These are phyloP conservation scores for Frankliniella intonsa DNA, from an alignment of 2,888 invertebrate species.

Conservation along the genomic window DNA sequence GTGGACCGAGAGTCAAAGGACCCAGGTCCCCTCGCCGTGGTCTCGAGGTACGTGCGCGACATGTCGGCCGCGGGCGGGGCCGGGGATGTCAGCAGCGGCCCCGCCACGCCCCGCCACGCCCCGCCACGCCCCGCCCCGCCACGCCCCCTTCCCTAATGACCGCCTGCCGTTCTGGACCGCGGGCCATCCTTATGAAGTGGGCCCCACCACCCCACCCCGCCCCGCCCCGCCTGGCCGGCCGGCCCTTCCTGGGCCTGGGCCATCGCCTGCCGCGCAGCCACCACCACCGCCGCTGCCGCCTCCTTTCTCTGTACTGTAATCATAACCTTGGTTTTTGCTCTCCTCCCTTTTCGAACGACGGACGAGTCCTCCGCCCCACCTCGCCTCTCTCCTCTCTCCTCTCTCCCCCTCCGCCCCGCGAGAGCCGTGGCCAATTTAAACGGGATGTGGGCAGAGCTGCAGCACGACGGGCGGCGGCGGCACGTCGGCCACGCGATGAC, in stretches of 20 bases:
- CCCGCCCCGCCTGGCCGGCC: background rate
- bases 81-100: background rate
- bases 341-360: background rate
- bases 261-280: background rate
- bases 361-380: background rate
- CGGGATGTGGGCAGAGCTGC: constrained; percentile 15
- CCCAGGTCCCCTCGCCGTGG: too few species aligned
- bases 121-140: too few species aligned
- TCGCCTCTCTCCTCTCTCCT: background rate
- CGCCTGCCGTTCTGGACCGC: background rate
- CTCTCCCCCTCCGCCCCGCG: background rate
- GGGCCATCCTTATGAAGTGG: too few species aligned
- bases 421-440: background rate
- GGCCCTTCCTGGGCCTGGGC: background rate
- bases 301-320: background rate
- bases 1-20: too few species aligned
- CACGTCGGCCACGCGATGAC: background rate
- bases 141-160: background rate
- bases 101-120: too few species aligned
- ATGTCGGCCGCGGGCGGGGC: background rate
- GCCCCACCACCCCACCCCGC: too few species aligned
- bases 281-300: too few species aligned
- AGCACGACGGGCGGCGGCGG: background rate
- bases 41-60: background rate
- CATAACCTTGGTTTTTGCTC: constrained; percentile 4